Evolutionary conservation across 2,888 invertebrate genomes (phyloP), one percentile per base, ranked within the genome.

Genomic region (Megaustenia siamemsis): DNA sequence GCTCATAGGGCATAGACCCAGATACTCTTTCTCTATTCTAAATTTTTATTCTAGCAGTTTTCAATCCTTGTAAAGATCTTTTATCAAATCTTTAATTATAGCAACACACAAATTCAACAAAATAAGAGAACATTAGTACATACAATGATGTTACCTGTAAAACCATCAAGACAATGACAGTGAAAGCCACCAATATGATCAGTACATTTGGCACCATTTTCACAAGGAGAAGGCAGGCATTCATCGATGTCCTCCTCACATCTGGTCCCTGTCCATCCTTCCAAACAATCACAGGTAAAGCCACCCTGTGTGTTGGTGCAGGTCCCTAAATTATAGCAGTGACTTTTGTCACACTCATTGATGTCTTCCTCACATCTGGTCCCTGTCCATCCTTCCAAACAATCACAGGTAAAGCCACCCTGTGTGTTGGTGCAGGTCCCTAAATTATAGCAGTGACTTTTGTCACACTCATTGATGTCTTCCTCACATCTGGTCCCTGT

Each of bases 131-230:
- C n/a, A n/a, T n/a, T n/a, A n/a, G n/a, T n/a, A n/a, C n/a, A n/a
- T n/a, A n/a, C n/a, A n/a, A n/a, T n/a, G n/a, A n/a, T 15, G 6
- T 93, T 95, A 86, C 75, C 82, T 28, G 28, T 21, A 49, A 66
- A 49, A 3, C 66, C 77, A 1, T n/a, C 73, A 2, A 53, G 53
- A 35, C 86, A 86, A 45, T 28, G 28, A 45, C 86, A 86, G 43
- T 28, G 49, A 73, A 77, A 86, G 38, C 84, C 66, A 8, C 84
- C 86, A 21, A 15, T 1, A 40, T 66, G 40, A 81, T 86, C 82
- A 40, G 32, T 32, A 73, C 86, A 86, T 24, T 18, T 40, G 35
- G 73, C 82, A n/a, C 56, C 69, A 69, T 86, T 77, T 8, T 60
- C 32, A 35, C 86, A 86, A 4, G 86, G 86, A 0, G 21, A 40